Evolutionary conservation across 2,888 invertebrate species (phyloP).

Genomic region (Nemurella pictetii): DNA sequence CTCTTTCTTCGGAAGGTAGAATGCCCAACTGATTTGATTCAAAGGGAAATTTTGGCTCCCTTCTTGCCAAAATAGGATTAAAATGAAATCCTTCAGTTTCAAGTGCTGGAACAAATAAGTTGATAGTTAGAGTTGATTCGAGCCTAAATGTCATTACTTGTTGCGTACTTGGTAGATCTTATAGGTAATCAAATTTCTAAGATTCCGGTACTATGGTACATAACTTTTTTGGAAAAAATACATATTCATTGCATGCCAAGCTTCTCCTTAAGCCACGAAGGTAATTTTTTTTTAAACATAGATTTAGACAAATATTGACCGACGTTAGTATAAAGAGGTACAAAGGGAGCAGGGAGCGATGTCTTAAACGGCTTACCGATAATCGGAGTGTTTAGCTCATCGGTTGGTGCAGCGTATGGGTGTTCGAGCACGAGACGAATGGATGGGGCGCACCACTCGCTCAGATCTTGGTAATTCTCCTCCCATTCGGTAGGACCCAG

Average conservation of each 20-base stretch:
- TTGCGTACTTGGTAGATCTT: too few relatives aligned
- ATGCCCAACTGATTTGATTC: not conserved
- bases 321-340: too few relatives aligned
- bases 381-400: slow-evolving; percentile 41
- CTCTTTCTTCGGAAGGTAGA: not conserved
- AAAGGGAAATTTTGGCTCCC: slow-evolving; percentile 7
- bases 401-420: slow-evolving; percentile 34
- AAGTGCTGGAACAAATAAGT: slow-evolving; percentile 7
- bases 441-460: slow-evolving; percentile 58
- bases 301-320: too few relatives aligned
- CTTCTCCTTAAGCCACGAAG: too few relatives aligned
- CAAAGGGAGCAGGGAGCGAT: not conserved
- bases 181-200: too few relatives aligned
- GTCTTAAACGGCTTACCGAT: slow-evolving; percentile 30
- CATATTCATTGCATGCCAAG: too few relatives aligned
- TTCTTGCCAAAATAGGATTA: slow-evolving; percentile 2
- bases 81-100: slow-evolving; percentile 3
- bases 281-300: too few relatives aligned
- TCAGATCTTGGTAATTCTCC: slow-evolving; percentile 74
- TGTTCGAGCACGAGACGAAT: slow-evolving; percentile 50
- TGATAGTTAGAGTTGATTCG: too few relatives aligned
- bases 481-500: slow-evolving; percentile 48
- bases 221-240: too few relatives aligned
- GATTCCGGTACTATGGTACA: too few relatives aligned
- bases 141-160: too few relatives aligned